Evolutionary conservation across 1,140 invertebrate genomes (phyloP).

Genomic region (Diabrotica undecimpunctata): DNA sequence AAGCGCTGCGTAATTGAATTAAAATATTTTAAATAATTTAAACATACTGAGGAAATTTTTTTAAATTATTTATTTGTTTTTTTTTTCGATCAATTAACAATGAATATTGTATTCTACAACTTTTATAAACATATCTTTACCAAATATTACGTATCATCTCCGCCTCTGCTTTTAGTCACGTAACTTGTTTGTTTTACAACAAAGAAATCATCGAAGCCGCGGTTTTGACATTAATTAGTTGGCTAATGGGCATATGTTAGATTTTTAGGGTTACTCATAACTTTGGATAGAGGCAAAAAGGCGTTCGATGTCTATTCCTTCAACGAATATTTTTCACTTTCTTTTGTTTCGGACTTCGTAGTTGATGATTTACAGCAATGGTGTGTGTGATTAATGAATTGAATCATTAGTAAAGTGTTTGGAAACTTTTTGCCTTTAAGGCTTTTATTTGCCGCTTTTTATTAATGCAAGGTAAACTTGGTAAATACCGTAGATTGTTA

Average conservation of each 20-base stretch:
- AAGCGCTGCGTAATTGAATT: no score
- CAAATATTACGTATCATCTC: not conserved
- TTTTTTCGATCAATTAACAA: no score
- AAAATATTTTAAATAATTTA: no score
- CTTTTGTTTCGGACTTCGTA: not conserved
- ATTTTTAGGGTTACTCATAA: slow-evolving; percentile 31
- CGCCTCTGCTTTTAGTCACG: slow-evolving; percentile 24
- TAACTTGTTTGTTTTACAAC: slow-evolving; percentile 35
- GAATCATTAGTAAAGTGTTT: slow-evolving; percentile 2
- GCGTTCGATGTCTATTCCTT: slow-evolving; percentile 4
- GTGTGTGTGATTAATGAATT: not conserved
- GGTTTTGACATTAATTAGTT: slow-evolving; percentile 41
- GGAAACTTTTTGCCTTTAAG: not conserved
- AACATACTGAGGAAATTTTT: no score
- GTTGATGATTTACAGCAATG: not conserved
- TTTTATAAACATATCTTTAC: no score
- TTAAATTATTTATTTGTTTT: no score
- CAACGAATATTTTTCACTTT: slow-evolving; percentile 3
- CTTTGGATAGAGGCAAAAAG: slow-evolving; percentile 15
- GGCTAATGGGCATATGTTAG: slow-evolving; percentile 42
- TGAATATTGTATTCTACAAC: no score
- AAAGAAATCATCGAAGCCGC: slow-evolving; percentile 42
- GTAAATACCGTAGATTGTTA: no score
- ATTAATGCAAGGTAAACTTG: no score
- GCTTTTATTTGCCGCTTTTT: no score